Evolutionary conservation across 2,797 vertebrate species (phyloP).

Genomic region (Protosalanx chinensis): DNA sequence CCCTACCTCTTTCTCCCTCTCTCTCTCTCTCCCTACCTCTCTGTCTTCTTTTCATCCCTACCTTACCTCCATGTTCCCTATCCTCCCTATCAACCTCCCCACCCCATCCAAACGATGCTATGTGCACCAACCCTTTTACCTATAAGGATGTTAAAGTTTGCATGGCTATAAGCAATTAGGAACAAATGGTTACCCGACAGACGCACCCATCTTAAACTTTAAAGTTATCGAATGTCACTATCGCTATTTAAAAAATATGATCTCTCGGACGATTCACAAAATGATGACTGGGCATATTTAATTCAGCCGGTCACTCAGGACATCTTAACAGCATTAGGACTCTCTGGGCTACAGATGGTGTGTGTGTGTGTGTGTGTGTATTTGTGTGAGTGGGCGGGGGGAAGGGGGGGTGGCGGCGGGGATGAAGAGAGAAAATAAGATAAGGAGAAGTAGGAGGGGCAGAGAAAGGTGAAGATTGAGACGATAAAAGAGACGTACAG

Average conservation of each 20-base stretch:
- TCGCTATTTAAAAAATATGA: neutral
- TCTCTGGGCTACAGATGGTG: neutral
- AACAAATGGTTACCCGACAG: neutral
- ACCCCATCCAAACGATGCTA: no score
- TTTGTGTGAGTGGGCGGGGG: slow-evolving; percentile 33
- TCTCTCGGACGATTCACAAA: neutral
- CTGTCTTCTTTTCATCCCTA: slow-evolving; percentile 4
- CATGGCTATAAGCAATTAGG: no score
- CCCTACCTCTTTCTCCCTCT: neutral
- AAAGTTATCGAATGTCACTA: neutral
- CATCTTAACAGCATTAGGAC: neutral
- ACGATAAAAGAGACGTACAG: no score
- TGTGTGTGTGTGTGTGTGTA: slow-evolving; percentile 39
- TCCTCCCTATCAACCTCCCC: no score
- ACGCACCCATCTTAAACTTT: neutral
- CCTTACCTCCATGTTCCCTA: neutral
- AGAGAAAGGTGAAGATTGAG: no score
- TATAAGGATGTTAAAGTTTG: no score
- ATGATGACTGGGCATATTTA: neutral
- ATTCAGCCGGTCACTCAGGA: neutral
- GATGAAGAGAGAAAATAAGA: no score
- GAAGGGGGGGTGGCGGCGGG: no score
- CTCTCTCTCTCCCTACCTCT: neutral
- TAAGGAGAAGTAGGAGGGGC: no score
- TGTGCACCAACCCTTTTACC: no score